A percentile compares a stretch with the other conserved stretches of the same genome.
Evolutionary conservation across 1,140 invertebrate genomes (phyloP).

Genomic region (Pissodes strobi): DNA sequence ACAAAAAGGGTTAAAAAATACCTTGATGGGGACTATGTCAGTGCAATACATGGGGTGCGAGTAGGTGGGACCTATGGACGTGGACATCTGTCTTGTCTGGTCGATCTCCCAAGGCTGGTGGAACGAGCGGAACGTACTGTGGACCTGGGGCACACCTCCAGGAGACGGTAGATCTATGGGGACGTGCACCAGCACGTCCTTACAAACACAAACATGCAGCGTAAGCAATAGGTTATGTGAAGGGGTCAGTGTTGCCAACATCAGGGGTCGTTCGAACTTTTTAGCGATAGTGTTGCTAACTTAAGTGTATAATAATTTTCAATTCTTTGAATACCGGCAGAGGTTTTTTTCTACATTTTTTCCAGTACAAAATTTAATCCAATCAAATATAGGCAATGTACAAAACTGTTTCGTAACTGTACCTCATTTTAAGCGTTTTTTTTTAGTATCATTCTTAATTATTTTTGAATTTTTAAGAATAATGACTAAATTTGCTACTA

Average conservation of each 20-base stretch:
- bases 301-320: too few relatives aligned
- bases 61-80: conserved; percentile 51
- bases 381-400: too few relatives aligned
- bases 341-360: too few relatives aligned
- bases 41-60: conserved; percentile 60
- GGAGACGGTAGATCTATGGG: conserved; percentile 52
- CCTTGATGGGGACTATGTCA: conserved; percentile 72
- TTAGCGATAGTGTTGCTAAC: too few relatives aligned
- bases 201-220: conserved; percentile 56
- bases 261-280: too few relatives aligned
- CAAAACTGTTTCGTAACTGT: too few relatives aligned
- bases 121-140: conserved; percentile 61
- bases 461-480: too few relatives aligned
- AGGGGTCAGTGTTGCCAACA: neutral
- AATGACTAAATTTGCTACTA: too few relatives aligned
- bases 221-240: conserved; percentile 44
- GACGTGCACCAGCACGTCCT: conserved; percentile 57
- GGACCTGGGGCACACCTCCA: conserved; percentile 52
- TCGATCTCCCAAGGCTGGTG: conserved; percentile 64
- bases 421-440: too few relatives aligned
- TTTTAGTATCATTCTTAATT: too few relatives aligned
- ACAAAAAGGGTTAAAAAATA: conserved; percentile 53
- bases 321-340: too few relatives aligned
- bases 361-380: too few relatives aligned
- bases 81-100: conserved; percentile 57